Evolutionary conservation across 2,888 invertebrate genomes (phyloP), one percentile per base, ranked within the genome.

Genomic region (Autographa gamma): DNA sequence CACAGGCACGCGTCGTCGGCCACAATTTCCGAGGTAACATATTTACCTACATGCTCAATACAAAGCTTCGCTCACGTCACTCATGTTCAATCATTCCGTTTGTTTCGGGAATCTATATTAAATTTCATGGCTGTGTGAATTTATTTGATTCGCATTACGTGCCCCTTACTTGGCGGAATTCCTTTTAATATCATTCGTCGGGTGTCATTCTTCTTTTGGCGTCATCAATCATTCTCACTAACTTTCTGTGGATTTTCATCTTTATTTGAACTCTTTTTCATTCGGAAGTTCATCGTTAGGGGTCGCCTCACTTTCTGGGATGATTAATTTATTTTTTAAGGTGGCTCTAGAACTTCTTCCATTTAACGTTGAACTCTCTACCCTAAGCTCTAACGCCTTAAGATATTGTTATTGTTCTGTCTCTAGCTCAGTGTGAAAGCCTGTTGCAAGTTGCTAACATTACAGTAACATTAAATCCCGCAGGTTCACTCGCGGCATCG

Each of bases 231-330:
- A 80, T 77, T 61, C 59, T 58, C 62, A 60, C 63, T 65, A 76
- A 74, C 81, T 83, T 85, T 76, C 75, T 75, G 83, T 83, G 77
- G 76, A 81, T 74, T 71, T 77, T 85, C 76, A 77, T 80, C 77
- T 78, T 76, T 73, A 83, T 81, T 79, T 72, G 76, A 80, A 80
- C 79, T 77, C 69, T 73, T 84, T 82, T 74, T 71, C 64, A 73
- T 78, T 81, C 66, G 70, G 72, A 80, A 72, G 80, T 85, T 73
- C 66, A 79, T 77, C 71, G 77, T 82, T 82, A 75, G 63, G 69
- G 66, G 66, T 73, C 58, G 76, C 48, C 19, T 65, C n/a, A 31
- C 18, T 69, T 70, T 60, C 58, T 25, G 56, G 61, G 34, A 71
- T 63, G 62, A 76, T 66, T 70, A 60, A 66, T 65, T 60, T 54